phyloP scores from a whole-genome alignment of 1,140 invertebrate genomes.

The Drosophila aff. region DNA sequence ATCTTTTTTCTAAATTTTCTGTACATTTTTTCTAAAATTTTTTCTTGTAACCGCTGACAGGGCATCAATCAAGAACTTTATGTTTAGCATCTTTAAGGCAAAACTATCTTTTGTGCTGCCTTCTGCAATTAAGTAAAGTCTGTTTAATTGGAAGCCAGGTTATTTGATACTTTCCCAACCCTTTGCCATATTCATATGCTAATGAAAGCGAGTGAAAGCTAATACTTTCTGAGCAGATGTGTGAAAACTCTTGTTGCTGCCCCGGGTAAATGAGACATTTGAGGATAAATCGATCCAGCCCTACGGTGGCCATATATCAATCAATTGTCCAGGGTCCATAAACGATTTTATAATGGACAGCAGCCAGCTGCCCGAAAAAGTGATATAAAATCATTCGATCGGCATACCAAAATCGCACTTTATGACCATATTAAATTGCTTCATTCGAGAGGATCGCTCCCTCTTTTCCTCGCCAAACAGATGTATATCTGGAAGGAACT shows the following conservation, averaged over 20 bases:
- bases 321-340: conserved; percentile 67
- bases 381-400: conserved; percentile 46
- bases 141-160: conserved; percentile 58
- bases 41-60: conserved; percentile 37
- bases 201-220: conserved; percentile 26
- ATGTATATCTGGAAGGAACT: conserved; percentile 33
- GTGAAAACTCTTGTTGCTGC: conserved; percentile 4
- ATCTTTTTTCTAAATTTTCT: conserved; percentile 4
- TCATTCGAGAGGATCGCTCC: conserved; percentile 19
- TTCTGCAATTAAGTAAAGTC: conserved; percentile 58
- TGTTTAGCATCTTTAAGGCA: conserved; percentile 61
- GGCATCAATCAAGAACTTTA: conserved; percentile 77
- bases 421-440: conserved; percentile 71
- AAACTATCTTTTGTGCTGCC: conserved; percentile 27
- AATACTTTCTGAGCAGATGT: conserved; percentile 35
- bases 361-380: conserved; percentile 23
- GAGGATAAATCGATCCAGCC: conserved; percentile 4
- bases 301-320: conserved; percentile 57
- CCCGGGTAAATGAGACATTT: conserved; percentile 56
- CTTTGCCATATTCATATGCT: conserved; percentile 39
- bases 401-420: conserved; percentile 59
- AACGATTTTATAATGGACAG: conserved; percentile 74
- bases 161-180: conserved; percentile 60
- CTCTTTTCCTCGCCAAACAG: conserved; percentile 36
- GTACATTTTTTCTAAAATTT: conserved; percentile 15